Conservation (phyloP, 2,113 vertebrate genomes). For the Podilymbus podiceps region DNA sequence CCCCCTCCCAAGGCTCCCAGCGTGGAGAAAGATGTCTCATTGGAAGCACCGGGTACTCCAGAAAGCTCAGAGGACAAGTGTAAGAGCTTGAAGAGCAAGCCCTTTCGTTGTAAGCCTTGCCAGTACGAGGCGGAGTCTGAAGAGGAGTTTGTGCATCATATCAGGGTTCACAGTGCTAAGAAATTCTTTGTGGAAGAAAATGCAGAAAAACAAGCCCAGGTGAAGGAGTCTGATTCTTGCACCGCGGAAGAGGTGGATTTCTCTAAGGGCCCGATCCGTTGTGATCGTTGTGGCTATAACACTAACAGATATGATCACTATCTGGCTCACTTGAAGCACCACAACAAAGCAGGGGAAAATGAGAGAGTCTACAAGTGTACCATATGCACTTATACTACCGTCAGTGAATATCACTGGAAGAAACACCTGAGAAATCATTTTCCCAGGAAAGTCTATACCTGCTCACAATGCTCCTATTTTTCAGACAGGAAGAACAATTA, state of each 20-base stretch:
- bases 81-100: conserved; percentile 86
- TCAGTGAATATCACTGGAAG: conserved; percentile 99
- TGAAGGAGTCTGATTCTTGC: conserved; percentile 70
- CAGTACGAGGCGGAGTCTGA: conserved; percentile 90
- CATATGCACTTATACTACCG: conserved; percentile 93
- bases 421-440: conserved; percentile 98
- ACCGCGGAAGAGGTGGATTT: conserved; percentile 77
- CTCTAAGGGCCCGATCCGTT: conserved; percentile 91
- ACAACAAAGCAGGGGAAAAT: conserved; percentile 87
- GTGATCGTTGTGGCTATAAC: conserved; percentile 96
- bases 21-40: conserved; percentile 51
- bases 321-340: conserved; percentile 94
- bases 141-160: conserved; percentile 91
- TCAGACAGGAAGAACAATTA: conserved; percentile 99
- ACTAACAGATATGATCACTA: conserved; percentile 98
- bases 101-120: conserved; percentile 93
- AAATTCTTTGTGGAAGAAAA: conserved; percentile 89
- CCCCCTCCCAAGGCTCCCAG: conserved; percentile 48
- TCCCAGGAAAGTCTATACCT: conserved; percentile 96
- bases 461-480: conserved; percentile 94
- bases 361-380: conserved; percentile 95
- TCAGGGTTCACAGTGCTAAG: conserved; percentile 88
- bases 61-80: conserved; percentile 70
- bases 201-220: conserved; percentile 79
- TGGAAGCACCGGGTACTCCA: conserved; percentile 31